Evolutionary conservation across 1,140 invertebrate species (phyloP), one percentile per base, ranked within the genome.

Genomic region (Lordiphosa collinella): DNA sequence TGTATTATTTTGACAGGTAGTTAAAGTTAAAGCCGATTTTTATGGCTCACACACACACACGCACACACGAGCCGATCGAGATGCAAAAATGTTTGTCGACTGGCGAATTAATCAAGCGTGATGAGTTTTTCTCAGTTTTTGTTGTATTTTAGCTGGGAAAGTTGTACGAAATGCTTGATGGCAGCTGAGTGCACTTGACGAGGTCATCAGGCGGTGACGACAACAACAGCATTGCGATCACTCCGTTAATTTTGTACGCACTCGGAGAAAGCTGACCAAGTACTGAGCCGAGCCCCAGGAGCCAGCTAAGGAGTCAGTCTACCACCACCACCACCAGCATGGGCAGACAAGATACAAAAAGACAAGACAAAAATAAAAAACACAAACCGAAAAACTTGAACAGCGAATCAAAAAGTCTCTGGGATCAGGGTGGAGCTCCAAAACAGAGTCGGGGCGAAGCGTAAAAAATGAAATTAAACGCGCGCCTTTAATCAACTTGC

Each of bases 401-500:
- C 63, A 68, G 64, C 64, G 64, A 68, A 68, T 67, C 63, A 67
- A 68, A 68, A 68, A 48, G 46, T 47, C 40, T 41, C 16, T 44
- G 16, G 48, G 61, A 49, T 48, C 51, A 64, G 59, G 60, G 60
- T 64, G 59, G 59, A 64, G 61, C 44, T 60, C 60, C 53, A 48
- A 51, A 2, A 31, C 36, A 34, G 46, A 34, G 36, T 13, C 47
- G 48, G 60, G 63, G 78, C 82, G 76, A 84, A 84, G 76, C 78
- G 78, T 82, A 82, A 82, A 82, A 82, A 82, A 82, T 84, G 71
- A 82, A 82, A 82, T 82, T 82, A 82, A 82, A 82, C 76, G 78
- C 78, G 76, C 76, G 78, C 48, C 76, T 84, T 82, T 82, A 82
- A 82, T 82, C 76, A 82, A 80, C 70, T 12, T 32, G 31, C 8